phyloP scores from a whole-genome alignment of 23 tunicate species.

The Trididemnum nubilum region DNA sequence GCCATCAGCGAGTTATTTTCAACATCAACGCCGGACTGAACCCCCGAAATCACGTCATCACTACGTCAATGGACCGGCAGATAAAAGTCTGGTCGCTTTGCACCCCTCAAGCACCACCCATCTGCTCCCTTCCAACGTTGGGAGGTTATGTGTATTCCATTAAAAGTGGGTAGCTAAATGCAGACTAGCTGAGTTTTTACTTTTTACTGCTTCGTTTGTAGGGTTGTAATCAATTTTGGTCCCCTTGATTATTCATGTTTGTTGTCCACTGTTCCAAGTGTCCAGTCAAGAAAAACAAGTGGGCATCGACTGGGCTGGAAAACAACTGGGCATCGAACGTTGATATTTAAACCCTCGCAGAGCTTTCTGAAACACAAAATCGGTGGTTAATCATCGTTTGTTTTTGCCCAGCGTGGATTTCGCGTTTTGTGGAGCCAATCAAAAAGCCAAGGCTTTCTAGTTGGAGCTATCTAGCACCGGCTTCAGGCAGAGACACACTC shows the following conservation, averaged over 20 bases:
- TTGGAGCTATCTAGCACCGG: no score
- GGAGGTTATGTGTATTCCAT: slow-evolving; percentile 82
- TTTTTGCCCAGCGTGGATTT: no score
- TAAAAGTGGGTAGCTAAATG: slow-evolving; percentile 24
- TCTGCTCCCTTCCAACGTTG: slow-evolving; percentile 74
- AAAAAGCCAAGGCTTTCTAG: no score
- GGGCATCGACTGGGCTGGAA: no score
- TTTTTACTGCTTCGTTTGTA: no score
- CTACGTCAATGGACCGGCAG: slow-evolving; percentile 92
- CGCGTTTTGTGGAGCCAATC: no score
- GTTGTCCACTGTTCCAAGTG: background rate
- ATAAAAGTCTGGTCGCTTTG: slow-evolving; percentile 68
- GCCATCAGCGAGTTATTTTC: slow-evolving; percentile 83
- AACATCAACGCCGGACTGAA: slow-evolving; percentile 53
- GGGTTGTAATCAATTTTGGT: background rate
- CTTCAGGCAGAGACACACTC: no score
- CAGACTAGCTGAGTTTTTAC: background rate
- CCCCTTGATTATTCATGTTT: background rate
- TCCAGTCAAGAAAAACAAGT: no score
- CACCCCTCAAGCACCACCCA: slow-evolving; percentile 48
- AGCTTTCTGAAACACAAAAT: no score
- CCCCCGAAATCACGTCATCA: slow-evolving; percentile 39
- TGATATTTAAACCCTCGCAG: no score
- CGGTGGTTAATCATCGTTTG: no score
- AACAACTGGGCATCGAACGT: no score